phyloP scores from a whole-genome alignment of 1,140 invertebrate genomes.

The Centruroides sculpturatus region DNA sequence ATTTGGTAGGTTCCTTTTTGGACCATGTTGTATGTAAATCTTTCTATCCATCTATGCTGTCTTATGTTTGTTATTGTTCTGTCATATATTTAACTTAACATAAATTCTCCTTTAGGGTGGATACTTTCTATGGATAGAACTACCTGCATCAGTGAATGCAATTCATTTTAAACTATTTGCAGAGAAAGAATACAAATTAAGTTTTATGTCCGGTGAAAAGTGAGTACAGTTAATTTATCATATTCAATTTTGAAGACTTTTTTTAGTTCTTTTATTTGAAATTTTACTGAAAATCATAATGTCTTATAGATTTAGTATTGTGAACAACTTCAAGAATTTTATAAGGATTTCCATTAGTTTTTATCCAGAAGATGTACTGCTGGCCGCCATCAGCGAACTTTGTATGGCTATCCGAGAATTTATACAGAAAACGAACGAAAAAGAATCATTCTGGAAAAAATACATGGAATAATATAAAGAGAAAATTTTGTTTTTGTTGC shows the following conservation, averaged over 20 bases:
- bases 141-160: constrained; percentile 9
- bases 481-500: no score
- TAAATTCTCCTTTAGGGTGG: constrained; percentile 3
- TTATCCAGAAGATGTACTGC: constrained; percentile 7
- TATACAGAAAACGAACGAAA: background rate
- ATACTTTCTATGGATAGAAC: constrained; percentile 13
- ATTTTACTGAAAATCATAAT: no score
- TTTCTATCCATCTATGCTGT: no score
- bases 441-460: constrained; percentile 3
- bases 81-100: background rate
- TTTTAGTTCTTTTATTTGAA: no score
- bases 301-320: no score
- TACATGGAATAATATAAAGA: background rate
- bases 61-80: no score
- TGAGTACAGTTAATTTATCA: background rate
- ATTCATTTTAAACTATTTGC: constrained; percentile 6
- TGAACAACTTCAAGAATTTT: constrained; percentile 4
- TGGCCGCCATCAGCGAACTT: constrained; percentile 10
- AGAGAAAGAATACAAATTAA: constrained; percentile 9
- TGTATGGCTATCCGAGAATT: constrained; percentile 10
- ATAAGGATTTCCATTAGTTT: constrained; percentile 13
- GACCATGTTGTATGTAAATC: no score
- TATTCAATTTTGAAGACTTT: no score
- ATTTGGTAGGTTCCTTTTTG: no score
- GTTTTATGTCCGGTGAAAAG: constrained; percentile 7